Evolutionary conservation across 2,113 vertebrate species (phyloP).

Genomic region (Plectropomus leopardus): DNA sequence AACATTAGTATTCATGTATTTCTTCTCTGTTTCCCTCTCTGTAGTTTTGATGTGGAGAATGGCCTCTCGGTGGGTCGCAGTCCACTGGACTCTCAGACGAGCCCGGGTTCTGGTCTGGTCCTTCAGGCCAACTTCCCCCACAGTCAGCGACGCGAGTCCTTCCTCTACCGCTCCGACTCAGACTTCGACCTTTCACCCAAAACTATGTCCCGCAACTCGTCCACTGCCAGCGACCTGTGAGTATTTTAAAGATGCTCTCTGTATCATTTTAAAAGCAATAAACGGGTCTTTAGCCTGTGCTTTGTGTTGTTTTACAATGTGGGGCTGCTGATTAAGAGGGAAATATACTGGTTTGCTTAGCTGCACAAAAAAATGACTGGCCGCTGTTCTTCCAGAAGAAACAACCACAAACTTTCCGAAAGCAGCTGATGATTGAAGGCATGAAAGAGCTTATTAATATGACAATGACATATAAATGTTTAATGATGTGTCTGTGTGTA

Average conservation of each 20-base stretch:
- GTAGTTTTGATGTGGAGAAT: slow-evolving; percentile 96
- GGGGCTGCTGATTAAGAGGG: neutral
- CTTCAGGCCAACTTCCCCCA: slow-evolving; percentile 89
- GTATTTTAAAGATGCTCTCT: slow-evolving; percentile 24
- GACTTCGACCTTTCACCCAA: slow-evolving; percentile 95
- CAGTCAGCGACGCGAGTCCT: slow-evolving; percentile 93
- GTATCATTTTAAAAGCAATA: neutral
- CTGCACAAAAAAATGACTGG: neutral
- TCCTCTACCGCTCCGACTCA: slow-evolving; percentile 96
- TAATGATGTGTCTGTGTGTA: neutral
- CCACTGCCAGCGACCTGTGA: slow-evolving; percentile 93
- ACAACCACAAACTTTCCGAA: neutral
- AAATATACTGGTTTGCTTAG: neutral
- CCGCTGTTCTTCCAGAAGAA: neutral
- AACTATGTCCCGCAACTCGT: slow-evolving; percentile 93
- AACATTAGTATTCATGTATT: neutral
- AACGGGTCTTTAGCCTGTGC: neutral
- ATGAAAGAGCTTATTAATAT: neutral
- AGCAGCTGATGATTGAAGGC: neutral
- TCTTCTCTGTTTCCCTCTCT: slow-evolving; percentile 41
- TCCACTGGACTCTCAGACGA: slow-evolving; percentile 88
- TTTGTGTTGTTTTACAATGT: neutral
- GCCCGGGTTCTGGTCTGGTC: slow-evolving; percentile 87
- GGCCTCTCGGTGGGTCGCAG: slow-evolving; percentile 86
- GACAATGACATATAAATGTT: neutral